These are phyloP conservation scores for Plutella xylostella DNA, from an alignment of 2,888 invertebrate species.

Conservation along the genomic window DNA sequence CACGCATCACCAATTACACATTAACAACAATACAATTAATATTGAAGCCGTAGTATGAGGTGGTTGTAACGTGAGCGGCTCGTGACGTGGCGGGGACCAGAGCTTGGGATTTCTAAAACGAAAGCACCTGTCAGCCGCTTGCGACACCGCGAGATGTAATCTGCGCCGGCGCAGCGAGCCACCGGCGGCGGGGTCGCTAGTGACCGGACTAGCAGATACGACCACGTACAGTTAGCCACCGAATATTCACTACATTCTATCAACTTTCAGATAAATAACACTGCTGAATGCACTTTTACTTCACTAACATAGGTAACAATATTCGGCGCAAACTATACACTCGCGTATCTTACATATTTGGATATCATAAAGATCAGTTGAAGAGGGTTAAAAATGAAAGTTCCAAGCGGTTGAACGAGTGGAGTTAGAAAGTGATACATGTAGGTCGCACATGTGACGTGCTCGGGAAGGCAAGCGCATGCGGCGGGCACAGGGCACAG, in stretches of 20 bases:
- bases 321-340: not conserved
- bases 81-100: slow-evolving; percentile 29
- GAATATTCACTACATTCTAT: not conserved
- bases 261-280: not conserved
- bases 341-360: not conserved
- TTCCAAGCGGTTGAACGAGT: not conserved
- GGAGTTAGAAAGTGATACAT: slow-evolving; percentile 8
- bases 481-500: not conserved
- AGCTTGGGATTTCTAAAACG: slow-evolving; percentile 34
- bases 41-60: too few relatives aligned
- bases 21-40: slow-evolving; percentile 19
- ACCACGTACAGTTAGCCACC: not conserved
- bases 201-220: not conserved
- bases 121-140: slow-evolving; percentile 34
- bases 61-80: slow-evolving; percentile 30
- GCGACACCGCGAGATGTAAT: slow-evolving; percentile 17
- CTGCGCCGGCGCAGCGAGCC: not conserved
- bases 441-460: slow-evolving; percentile 34
- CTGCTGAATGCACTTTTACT: not conserved
- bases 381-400: not conserved
- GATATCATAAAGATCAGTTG: too few relatives aligned
- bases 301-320: too few relatives aligned
- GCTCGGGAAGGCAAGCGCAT: slow-evolving; percentile 14
- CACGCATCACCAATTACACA: slow-evolving; percentile 36
- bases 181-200: not conserved